A percentile compares a stretch with the other conserved stretches of the same genome.
Evolutionary conservation across 2,797 vertebrate genomes (phyloP).

Genomic region (Emys orbicularis): DNA sequence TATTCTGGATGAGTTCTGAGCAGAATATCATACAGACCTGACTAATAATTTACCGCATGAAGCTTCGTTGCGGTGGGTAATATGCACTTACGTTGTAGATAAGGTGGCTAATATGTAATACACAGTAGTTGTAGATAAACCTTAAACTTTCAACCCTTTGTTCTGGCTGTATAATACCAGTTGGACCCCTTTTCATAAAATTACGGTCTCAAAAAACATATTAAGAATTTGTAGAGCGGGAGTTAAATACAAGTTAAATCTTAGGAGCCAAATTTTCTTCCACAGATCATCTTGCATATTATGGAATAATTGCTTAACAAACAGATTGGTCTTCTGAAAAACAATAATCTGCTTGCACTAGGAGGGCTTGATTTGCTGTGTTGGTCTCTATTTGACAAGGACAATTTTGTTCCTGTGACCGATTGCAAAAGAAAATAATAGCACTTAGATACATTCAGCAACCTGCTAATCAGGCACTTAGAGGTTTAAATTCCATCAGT

Average conservation of each 20-base stretch:
- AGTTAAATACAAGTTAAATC: slow-evolving; percentile 31
- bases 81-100: slow-evolving; percentile 26
- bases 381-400: neutral
- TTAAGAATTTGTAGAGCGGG: slow-evolving; percentile 73
- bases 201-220: slow-evolving; percentile 71
- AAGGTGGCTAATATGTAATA: slow-evolving; percentile 57
- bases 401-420: slow-evolving; percentile 11
- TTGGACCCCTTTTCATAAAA: slow-evolving; percentile 61
- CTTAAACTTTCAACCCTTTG: slow-evolving; percentile 76
- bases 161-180: slow-evolving; percentile 79
- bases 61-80: slow-evolving; percentile 35
- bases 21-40: neutral
- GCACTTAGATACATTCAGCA: neutral
- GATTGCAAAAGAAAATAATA: slow-evolving; percentile 28
- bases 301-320: slow-evolving; percentile 42
- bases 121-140: slow-evolving; percentile 57
- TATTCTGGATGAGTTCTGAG: neutral
- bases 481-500: neutral
- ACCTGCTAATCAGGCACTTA: neutral
- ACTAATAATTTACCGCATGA: slow-evolving; percentile 56
- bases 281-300: neutral
- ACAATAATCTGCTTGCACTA: slow-evolving; percentile 12
- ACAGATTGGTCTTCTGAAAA: neutral
- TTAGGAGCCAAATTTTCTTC: neutral
- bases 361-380: neutral